A percentile compares a stretch with the other conserved stretches of the same genome.
phyloP scores from a whole-genome alignment of 2,888 invertebrate species.

The Oxyteleia sp. region DNA sequence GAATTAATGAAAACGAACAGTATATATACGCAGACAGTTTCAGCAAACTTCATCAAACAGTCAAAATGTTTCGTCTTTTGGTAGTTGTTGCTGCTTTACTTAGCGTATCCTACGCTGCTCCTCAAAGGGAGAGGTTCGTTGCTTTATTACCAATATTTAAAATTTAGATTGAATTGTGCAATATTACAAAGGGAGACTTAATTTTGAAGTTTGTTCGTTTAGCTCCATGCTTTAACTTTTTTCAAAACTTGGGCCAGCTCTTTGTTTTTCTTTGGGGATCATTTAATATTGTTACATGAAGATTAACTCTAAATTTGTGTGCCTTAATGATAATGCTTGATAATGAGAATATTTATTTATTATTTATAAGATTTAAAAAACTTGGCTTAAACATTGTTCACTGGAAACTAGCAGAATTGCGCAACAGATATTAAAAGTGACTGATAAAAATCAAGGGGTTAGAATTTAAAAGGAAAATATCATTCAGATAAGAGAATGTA shows the following conservation, averaged over 20 bases:
- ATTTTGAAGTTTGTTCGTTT: conserved; percentile 26
- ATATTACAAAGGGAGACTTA: conserved; percentile 30
- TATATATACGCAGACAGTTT: conserved; percentile 12
- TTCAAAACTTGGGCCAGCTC: conserved; percentile 15
- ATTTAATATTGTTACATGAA: conserved; percentile 3
- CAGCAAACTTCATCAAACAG: conserved; percentile 8
- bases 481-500: no score
- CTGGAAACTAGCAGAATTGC: no score
- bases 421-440: no score
- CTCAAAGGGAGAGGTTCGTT: conserved; percentile 22
- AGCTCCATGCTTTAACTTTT: conserved; percentile 11
- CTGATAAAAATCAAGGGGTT: no score
- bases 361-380: no score
- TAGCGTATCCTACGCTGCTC: not conserved
- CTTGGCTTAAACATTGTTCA: no score
- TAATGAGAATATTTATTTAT: not conserved
- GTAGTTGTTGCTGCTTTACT: conserved; percentile 22
- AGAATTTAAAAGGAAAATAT: no score
- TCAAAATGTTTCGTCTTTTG: conserved; percentile 28
- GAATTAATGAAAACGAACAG: conserved; percentile 3
- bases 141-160: conserved; percentile 34
- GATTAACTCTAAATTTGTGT: not conserved
- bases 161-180: conserved; percentile 35
- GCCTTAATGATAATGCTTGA: not conserved
- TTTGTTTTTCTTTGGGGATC: conserved; percentile 1